A percentile compares a stretch with the other conserved stretches of the same genome.
These are phyloP conservation scores for Caenorhabditis wallacei DNA, from an alignment of 2,888 invertebrate genomes.

Conservation along the genomic window DNA sequence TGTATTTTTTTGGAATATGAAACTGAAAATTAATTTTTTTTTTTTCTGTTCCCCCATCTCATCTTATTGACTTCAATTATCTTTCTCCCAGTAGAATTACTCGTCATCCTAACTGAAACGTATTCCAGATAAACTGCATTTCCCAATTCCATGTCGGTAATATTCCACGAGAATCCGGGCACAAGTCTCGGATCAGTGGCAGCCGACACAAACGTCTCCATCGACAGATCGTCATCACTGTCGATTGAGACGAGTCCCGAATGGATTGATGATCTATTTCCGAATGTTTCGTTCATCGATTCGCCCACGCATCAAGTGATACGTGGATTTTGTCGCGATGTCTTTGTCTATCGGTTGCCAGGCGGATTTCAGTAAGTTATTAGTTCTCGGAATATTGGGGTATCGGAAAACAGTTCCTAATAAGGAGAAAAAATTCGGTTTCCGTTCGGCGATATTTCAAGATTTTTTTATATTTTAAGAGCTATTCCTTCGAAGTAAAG, in stretches of 20 bases:
- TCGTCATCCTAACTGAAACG: no score
- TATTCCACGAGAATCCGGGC: conserved; percentile 76
- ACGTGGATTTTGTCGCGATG: conserved; percentile 75
- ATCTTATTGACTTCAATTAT: no score
- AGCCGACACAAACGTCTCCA: conserved; percentile 39
- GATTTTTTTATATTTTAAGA: no score
- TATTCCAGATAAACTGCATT: background rate
- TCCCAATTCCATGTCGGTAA: conserved; percentile 69
- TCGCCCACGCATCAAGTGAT: conserved; percentile 71
- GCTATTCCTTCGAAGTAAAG: no score
- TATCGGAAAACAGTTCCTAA: no score
- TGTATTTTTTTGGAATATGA: no score
- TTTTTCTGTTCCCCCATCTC: no score
- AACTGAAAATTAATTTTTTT: no score
- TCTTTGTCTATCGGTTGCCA: conserved; percentile 71
- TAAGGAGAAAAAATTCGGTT: no score
- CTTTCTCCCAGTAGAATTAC: no score
- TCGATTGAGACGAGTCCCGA: conserved; percentile 63
- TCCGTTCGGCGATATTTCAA: no score
- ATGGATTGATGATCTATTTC: conserved; percentile 66
- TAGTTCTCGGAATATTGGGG: background rate
- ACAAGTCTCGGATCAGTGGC: conserved; percentile 70
- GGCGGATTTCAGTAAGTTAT: conserved; percentile 65
- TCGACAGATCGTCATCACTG: background rate
- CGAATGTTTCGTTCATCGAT: conserved; percentile 70